phyloP scores from a whole-genome alignment of 2,113 vertebrate species.

The Bujurquina vittata region DNA sequence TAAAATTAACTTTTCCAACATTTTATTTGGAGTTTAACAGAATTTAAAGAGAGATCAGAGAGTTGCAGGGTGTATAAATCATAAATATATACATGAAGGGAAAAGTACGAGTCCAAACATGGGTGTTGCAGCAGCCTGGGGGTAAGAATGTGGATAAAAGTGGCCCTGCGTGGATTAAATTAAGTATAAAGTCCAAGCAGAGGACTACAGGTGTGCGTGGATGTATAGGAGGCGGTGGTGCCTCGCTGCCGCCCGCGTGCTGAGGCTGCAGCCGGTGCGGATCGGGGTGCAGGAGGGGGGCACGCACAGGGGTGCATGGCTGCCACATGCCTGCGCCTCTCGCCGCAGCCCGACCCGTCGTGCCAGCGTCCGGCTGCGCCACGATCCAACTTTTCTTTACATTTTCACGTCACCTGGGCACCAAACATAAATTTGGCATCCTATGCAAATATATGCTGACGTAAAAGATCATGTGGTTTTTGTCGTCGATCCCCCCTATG shows the following conservation, averaged over 20 bases:
- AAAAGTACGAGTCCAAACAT: neutral
- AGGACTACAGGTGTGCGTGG: neutral
- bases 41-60: neutral
- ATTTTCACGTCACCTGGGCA: slow-evolving; percentile 77
- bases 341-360: slow-evolving; percentile 12
- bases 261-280: slow-evolving; percentile 9
- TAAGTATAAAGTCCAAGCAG: neutral
- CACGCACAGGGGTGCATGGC: slow-evolving; percentile 10
- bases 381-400: slow-evolving; percentile 62
- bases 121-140: neutral
- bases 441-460: slow-evolving; percentile 96
- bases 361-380: slow-evolving; percentile 15
- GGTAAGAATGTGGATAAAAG: neutral
- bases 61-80: neutral
- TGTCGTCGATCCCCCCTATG: slow-evolving; percentile 90
- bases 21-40: neutral
- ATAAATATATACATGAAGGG: neutral
- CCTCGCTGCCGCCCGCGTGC: neutral
- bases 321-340: slow-evolving; percentile 29
- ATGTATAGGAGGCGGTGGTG: neutral
- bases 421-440: slow-evolving; percentile 85
- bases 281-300: slow-evolving; percentile 18
- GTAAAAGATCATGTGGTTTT: slow-evolving; percentile 94
- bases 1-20: neutral
- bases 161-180: neutral